These are phyloP conservation scores for Anas capensis DNA, from an alignment of 2,797 vertebrate genomes.

Conservation along the genomic window DNA sequence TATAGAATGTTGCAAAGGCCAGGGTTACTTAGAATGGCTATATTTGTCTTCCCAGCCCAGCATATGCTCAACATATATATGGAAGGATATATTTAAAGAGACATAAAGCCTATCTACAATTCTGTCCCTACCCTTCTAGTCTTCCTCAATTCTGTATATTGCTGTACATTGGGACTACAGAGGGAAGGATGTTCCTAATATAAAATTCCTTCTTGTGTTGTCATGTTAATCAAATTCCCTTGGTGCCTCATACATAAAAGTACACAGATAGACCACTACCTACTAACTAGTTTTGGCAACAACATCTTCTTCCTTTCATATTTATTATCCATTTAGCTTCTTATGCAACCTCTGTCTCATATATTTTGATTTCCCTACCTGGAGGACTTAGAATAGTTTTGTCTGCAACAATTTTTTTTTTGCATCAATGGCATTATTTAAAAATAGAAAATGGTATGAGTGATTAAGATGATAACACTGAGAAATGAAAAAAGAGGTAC, in stretches of 20 bases:
- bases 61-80: background rate
- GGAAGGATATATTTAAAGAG: background rate
- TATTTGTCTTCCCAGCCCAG: background rate
- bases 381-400: background rate
- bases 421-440: background rate
- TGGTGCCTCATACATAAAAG: background rate
- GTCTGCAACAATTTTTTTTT: background rate
- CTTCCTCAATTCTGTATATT: background rate
- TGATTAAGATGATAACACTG: background rate
- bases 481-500: background rate
- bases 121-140: background rate
- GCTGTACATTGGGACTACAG: background rate
- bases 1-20: accelerated
- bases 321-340: background rate
- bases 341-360: background rate
- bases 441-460: background rate
- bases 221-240: background rate
- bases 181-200: background rate
- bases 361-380: background rate
- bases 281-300: background rate
- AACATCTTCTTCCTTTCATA: background rate
- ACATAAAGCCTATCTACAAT: background rate
- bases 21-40: background rate
- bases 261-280: background rate
- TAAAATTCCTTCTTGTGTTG: background rate